Conservation (phyloP, 2,888 invertebrate species). For the Parascotia fuliginaria region DNA sequence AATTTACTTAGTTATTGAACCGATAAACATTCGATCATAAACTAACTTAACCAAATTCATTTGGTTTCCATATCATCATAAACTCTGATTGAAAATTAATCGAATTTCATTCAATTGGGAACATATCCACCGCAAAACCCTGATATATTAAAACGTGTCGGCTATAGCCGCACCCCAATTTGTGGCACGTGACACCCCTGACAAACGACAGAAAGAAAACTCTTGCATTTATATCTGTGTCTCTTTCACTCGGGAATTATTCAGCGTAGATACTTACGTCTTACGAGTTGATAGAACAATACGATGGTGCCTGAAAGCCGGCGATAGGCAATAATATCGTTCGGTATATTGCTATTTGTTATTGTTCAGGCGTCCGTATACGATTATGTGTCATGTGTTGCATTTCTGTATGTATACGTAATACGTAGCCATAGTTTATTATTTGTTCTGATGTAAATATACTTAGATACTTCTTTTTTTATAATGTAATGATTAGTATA, state of each 20-base stretch:
- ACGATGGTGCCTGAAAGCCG: slow-evolving; percentile 32
- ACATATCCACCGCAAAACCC: neutral
- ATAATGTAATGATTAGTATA: too few relatives aligned
- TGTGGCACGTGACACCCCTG: slow-evolving; percentile 23
- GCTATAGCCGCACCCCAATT: slow-evolving; percentile 24
- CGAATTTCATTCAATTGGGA: neutral
- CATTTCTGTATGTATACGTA: too few relatives aligned
- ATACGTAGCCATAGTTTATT: too few relatives aligned
- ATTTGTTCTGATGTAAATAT: too few relatives aligned
- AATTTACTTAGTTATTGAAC: too few relatives aligned
- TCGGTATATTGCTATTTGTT: slow-evolving; percentile 12
- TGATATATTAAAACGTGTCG: neutral
- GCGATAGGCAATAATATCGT: slow-evolving; percentile 35
- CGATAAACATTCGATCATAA: too few relatives aligned
- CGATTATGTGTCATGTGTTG: too few relatives aligned
- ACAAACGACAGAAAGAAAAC: neutral
- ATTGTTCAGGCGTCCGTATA: slow-evolving; percentile 17
- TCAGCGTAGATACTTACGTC: neutral
- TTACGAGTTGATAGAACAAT: slow-evolving; percentile 13
- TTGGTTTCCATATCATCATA: neutral
- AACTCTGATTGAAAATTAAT: neutral
- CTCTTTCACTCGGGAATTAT: neutral
- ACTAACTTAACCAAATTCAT: too few relatives aligned
- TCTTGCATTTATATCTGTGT: neutral
- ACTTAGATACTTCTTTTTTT: too few relatives aligned